These are phyloP conservation scores for Amphimallon solstitiale DNA, from an alignment of 2,888 invertebrate species.

Conservation along the genomic window DNA sequence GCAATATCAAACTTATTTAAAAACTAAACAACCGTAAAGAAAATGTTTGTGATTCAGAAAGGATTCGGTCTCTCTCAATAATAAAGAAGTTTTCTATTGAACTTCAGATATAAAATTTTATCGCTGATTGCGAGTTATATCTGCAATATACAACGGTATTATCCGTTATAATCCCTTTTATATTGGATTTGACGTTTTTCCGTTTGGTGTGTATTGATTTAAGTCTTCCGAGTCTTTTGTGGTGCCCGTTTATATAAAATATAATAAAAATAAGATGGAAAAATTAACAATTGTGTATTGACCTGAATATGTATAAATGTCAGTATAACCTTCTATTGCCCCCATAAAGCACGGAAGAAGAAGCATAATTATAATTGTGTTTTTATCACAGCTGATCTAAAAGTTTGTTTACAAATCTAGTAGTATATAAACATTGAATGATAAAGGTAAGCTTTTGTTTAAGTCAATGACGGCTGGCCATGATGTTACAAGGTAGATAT, in stretches of 20 bases:
- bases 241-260: background rate
- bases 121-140: conserved; percentile 19
- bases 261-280: too few relatives aligned
- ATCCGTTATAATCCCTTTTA: conserved; percentile 25
- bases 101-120: conserved; percentile 23
- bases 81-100: conserved; percentile 26
- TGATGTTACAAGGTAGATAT: too few relatives aligned
- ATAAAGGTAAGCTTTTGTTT: too few relatives aligned
- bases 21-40: conserved; percentile 15
- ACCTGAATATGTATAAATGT: too few relatives aligned
- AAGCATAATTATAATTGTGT: too few relatives aligned
- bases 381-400: too few relatives aligned
- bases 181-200: conserved; percentile 18
- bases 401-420: too few relatives aligned
- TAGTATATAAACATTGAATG: too few relatives aligned
- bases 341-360: too few relatives aligned
- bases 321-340: too few relatives aligned
- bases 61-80: conserved; percentile 3
- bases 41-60: conserved; percentile 17
- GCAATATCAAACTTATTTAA: conserved; percentile 20
- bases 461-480: too few relatives aligned
- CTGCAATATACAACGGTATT: conserved; percentile 26
- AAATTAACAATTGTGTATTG: too few relatives aligned
- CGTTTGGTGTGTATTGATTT: conserved; percentile 22
- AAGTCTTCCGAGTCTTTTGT: conserved; percentile 3